Evolutionary conservation across 1,140 invertebrate species (phyloP).

Genomic region (Trigoniulus corallinus): DNA sequence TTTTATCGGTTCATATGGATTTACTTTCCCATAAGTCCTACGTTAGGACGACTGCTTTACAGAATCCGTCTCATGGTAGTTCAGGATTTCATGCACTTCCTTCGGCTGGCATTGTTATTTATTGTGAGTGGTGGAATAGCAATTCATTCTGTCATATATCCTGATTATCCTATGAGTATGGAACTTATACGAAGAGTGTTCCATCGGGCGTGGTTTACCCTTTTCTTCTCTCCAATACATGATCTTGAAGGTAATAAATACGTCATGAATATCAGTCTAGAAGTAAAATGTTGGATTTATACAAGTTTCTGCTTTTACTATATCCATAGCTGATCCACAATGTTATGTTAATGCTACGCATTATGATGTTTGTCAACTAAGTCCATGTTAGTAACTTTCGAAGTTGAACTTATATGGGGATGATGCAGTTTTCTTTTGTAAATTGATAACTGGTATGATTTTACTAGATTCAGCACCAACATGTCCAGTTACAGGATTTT

Average conservation of each 20-base stretch:
- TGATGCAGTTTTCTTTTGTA: too few relatives aligned
- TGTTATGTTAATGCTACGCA: background rate
- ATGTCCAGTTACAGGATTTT: constrained; percentile 25
- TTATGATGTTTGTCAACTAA: background rate
- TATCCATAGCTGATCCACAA: background rate
- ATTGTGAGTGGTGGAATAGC: constrained; percentile 28
- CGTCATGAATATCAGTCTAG: background rate
- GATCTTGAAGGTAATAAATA: constrained; percentile 19
- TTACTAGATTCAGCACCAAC: too few relatives aligned
- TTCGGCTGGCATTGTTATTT: constrained; percentile 28
- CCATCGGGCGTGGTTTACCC: constrained; percentile 24
- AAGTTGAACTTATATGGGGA: too few relatives aligned
- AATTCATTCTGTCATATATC: constrained; percentile 29
- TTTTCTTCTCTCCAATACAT: constrained; percentile 28
- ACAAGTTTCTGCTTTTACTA: background rate
- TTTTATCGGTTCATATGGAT: constrained; percentile 27
- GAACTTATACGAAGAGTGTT: constrained; percentile 23
- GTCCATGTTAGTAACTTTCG: background rate
- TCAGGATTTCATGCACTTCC: constrained; percentile 27
- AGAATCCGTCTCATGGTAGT: constrained; percentile 28
- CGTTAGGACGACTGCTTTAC: constrained; percentile 28
- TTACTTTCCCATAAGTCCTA: constrained; percentile 29
- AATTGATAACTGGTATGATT: too few relatives aligned
- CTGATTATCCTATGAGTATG: constrained; percentile 22
- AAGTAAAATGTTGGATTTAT: too few relatives aligned